A percentile compares a stretch with the other conserved stretches of the same genome.
These are phyloP conservation scores for Eleutherodactylus coqui DNA, from an alignment of 2,797 vertebrate genomes.

Conservation along the genomic window DNA sequence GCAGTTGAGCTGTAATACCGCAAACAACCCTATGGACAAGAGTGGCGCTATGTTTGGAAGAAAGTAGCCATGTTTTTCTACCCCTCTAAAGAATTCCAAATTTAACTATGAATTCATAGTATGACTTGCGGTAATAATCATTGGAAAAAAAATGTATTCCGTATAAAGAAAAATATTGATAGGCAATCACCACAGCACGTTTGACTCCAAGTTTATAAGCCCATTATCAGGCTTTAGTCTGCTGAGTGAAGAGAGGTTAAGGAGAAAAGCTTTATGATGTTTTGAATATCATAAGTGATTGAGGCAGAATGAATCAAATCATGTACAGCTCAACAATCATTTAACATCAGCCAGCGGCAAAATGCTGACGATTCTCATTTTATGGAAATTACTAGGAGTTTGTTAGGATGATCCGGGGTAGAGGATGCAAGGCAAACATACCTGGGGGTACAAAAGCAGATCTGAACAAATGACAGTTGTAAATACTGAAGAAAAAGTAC, in stretches of 20 bases:
- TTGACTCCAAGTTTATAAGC: conserved; percentile 11
- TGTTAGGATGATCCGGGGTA: conserved; percentile 33
- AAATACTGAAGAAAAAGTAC: conserved; percentile 11
- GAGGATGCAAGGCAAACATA: conserved; percentile 17
- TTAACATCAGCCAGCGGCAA: conserved; percentile 56
- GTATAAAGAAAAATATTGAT: conserved; percentile 8
- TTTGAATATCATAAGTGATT: conserved; percentile 53
- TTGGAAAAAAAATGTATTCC: not conserved
- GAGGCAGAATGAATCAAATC: conserved; percentile 61
- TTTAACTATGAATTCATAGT: not conserved
- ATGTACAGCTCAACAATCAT: conserved; percentile 60
- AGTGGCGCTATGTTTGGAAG: no score
- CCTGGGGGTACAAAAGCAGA: conserved; percentile 26
- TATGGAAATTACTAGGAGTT: conserved; percentile 48
- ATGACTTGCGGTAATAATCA: not conserved
- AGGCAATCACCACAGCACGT: not conserved
- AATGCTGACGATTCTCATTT: conserved; percentile 49
- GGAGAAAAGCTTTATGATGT: conserved; percentile 39
- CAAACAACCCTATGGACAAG: no score
- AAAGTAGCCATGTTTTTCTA: no score
- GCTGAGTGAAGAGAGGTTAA: conserved; percentile 41
- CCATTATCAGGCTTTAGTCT: conserved; percentile 11
- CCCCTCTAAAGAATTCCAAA: no score
- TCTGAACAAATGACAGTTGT: conserved; percentile 13
- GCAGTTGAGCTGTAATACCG: no score